Percentiles rank a stretch among this genome's conserved stretches.
Evolutionary conservation across 1,140 invertebrate genomes (phyloP).

Genomic region (Pseudobourletiella spinata): DNA sequence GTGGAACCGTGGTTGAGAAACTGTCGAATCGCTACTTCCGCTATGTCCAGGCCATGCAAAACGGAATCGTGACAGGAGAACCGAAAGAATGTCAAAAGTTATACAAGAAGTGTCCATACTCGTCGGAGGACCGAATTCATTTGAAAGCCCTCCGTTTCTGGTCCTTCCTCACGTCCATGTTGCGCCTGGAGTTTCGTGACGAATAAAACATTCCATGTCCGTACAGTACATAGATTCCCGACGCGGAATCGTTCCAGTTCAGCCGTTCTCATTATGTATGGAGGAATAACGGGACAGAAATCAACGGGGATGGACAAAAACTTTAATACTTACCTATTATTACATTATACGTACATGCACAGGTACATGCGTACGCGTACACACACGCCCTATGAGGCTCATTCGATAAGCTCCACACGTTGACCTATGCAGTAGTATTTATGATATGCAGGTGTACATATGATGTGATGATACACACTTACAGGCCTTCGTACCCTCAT

Average conservation of each 20-base stretch:
- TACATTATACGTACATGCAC: too few relatives aligned
- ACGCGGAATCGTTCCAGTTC: neutral
- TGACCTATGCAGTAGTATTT: too few relatives aligned
- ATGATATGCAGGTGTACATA: too few relatives aligned
- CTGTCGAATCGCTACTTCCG: slow-evolving; percentile 32
- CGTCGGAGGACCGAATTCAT: slow-evolving; percentile 31
- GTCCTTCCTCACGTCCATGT: slow-evolving; percentile 33
- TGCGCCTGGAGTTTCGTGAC: slow-evolving; percentile 35
- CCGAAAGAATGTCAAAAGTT: slow-evolving; percentile 15
- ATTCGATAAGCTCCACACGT: too few relatives aligned
- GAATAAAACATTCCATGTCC: too few relatives aligned
- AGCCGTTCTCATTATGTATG: too few relatives aligned
- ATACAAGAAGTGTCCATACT: slow-evolving; percentile 33
- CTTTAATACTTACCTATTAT: too few relatives aligned
- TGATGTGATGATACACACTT: too few relatives aligned
- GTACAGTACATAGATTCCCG: neutral
- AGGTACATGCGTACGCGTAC: too few relatives aligned
- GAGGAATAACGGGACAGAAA: neutral
- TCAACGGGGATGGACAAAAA: too few relatives aligned
- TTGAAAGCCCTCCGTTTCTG: slow-evolving; percentile 34
- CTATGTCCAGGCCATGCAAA: slow-evolving; percentile 34
- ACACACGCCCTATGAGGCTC: too few relatives aligned
- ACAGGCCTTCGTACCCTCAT: too few relatives aligned
- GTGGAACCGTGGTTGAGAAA: slow-evolving; percentile 30
- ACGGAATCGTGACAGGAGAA: slow-evolving; percentile 31